Evolutionary conservation across 2,797 vertebrate species (phyloP).

Genomic region (Nyctibius grandis): DNA sequence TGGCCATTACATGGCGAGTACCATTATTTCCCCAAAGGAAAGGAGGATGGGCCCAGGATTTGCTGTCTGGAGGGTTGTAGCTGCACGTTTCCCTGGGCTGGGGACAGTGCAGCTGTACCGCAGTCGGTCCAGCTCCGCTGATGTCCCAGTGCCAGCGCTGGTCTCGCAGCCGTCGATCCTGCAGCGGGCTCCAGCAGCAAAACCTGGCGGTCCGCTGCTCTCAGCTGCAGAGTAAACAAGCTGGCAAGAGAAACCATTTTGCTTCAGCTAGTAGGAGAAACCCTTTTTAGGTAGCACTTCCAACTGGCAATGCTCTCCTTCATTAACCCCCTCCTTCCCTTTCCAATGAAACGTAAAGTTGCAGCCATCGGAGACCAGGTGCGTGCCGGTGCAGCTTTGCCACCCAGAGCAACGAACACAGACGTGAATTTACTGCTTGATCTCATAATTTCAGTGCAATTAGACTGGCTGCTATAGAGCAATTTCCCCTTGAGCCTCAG

Average conservation of each 20-base stretch:
- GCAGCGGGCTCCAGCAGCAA: conserved; percentile 34
- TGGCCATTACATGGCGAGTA: background rate
- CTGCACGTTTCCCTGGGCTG: background rate
- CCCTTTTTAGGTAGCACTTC: conserved; percentile 69
- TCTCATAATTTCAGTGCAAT: conserved; percentile 51
- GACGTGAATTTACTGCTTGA: conserved; percentile 55
- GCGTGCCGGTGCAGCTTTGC: background rate
- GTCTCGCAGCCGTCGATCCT: background rate
- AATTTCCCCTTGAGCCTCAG: conserved; percentile 33
- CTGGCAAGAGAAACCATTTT: conserved; percentile 70
- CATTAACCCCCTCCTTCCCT: conserved; percentile 63
- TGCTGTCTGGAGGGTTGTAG: background rate
- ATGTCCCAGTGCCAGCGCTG: background rate
- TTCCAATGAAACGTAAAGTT: conserved; percentile 13
- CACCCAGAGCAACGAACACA: conserved; percentile 22
- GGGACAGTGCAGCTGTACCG: background rate
- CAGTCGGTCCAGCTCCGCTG: background rate
- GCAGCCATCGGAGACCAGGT: background rate
- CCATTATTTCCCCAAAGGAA: background rate
- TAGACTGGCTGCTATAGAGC: conserved; percentile 45
- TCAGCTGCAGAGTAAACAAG: conserved; percentile 68
- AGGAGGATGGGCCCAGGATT: background rate
- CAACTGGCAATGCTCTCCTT: conserved; percentile 60
- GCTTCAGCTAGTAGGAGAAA: conserved; percentile 67
- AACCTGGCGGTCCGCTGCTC: conserved; percentile 48